These are phyloP conservation scores for Eleginops maclovinus DNA, from an alignment of 2,113 vertebrate genomes.

Conservation along the genomic window DNA sequence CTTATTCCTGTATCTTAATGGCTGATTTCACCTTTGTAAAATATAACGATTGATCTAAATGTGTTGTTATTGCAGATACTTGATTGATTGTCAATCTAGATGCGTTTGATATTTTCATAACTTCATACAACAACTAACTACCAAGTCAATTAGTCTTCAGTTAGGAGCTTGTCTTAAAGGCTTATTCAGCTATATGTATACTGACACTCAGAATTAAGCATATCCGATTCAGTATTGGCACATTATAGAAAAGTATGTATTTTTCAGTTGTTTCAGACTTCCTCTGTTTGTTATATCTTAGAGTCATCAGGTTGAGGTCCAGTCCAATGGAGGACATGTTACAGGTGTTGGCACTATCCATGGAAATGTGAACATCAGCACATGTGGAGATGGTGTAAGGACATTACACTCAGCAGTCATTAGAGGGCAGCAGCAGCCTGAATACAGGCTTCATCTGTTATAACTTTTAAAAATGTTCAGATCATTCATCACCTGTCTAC, in stretches of 20 bases:
- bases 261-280: background rate
- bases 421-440: constrained; percentile 60
- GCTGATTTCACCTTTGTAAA: background rate
- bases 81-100: background rate
- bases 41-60: background rate
- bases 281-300: constrained; percentile 69
- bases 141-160: background rate
- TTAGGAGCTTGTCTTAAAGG: background rate
- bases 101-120: background rate
- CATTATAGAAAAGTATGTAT: background rate
- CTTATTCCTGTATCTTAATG: background rate
- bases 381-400: constrained; percentile 88
- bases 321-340: constrained; percentile 88
- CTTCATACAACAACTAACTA: background rate
- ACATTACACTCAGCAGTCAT: constrained; percentile 29
- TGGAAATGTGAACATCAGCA: constrained; percentile 90
- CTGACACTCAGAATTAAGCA: background rate
- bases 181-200: background rate
- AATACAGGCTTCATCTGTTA: background rate
- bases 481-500: background rate
- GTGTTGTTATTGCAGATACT: background rate
- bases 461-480: background rate
- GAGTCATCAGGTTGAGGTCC: constrained; percentile 89
- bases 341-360: constrained; percentile 90
- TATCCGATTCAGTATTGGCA: background rate